Percentiles rank a stretch among this genome's conserved stretches.
phyloP scores from a whole-genome alignment of 2,797 vertebrate genomes.

The Paramormyrops hopkinsi region DNA sequence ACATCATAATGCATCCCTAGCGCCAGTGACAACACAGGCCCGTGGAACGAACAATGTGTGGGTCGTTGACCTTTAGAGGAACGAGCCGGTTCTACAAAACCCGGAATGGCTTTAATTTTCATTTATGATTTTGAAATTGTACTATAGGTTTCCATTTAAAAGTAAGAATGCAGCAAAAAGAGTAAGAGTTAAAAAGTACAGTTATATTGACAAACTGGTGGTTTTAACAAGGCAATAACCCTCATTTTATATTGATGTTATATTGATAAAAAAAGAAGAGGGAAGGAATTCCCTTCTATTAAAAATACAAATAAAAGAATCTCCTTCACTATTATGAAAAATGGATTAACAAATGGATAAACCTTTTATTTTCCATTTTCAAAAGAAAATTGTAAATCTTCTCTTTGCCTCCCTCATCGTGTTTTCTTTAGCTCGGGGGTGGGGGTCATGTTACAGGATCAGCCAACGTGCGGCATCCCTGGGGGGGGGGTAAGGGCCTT shows the following conservation, averaged over 20 bases:
- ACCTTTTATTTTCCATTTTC: neutral
- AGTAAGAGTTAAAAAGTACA: neutral
- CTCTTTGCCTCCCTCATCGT: neutral
- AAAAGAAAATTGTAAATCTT: neutral
- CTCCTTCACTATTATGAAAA: neutral
- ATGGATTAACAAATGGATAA: neutral
- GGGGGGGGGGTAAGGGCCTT: neutral
- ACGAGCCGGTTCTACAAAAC: neutral
- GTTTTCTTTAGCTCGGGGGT: neutral
- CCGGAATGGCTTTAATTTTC: neutral
- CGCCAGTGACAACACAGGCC: neutral
- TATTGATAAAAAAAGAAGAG: neutral
- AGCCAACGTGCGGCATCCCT: neutral
- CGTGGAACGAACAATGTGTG: neutral
- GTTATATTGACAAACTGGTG: neutral
- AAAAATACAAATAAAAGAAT: neutral
- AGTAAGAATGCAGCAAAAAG: neutral
- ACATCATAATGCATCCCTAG: neutral
- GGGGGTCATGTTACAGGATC: neutral
- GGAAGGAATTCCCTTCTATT: neutral
- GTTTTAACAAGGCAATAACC: neutral
- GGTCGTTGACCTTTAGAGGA: neutral
- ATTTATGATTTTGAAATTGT: neutral
- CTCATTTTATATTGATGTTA: neutral
- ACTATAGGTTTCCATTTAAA: neutral